Evolutionary conservation across 2,888 invertebrate genomes (phyloP), one percentile per base, ranked within the genome.

Genomic region (Ceriagrion tenellum): DNA sequence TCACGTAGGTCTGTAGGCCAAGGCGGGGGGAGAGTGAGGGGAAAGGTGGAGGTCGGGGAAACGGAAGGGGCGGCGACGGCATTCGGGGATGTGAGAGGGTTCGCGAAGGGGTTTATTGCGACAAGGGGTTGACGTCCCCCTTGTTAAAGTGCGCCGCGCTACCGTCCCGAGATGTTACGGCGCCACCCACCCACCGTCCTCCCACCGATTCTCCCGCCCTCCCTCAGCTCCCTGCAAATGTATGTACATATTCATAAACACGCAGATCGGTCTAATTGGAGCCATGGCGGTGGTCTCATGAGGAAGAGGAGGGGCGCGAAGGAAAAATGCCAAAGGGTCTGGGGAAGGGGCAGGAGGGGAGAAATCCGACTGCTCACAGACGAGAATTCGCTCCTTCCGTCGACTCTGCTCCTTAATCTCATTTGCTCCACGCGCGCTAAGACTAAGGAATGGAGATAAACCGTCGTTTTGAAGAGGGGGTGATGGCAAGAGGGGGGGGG

Each of bases 201-300:
- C 81, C n/a, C n/a, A 30, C 81, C 35, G 8, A 88, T 47, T 47
- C 47, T 47, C 47, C 2, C 47, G 47, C 47, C 47, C 47, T 47
- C 47, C 47, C 47, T 8, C 47, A 20, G n/a, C 55, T 89, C n/a
- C 55, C n/a, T 55, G 12, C 55, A 26, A 89, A 55, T 55, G 55
- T n/a, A 81, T 81, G 81, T 35, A 81, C 81, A 81, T 81, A 89
- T 89, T 89, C 89, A 89, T 89, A 89, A 23, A 89, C 89, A 55
- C n/a, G 55, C 89, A 55, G 26, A 55, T 89, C 89, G 89, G 89
- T 89, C 89, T 89, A 89, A 89, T 89, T 89, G 89, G 55, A 55
- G 89, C 55, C 26, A 16, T 26, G 89, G 55, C 55, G n/a, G 47
- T 12, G 55, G 55, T 47, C 26, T 40, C 13, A 12, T 6, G 89